Conservation (phyloP, 2,888 invertebrate genomes). For the Drosophila macrospina region DNA sequence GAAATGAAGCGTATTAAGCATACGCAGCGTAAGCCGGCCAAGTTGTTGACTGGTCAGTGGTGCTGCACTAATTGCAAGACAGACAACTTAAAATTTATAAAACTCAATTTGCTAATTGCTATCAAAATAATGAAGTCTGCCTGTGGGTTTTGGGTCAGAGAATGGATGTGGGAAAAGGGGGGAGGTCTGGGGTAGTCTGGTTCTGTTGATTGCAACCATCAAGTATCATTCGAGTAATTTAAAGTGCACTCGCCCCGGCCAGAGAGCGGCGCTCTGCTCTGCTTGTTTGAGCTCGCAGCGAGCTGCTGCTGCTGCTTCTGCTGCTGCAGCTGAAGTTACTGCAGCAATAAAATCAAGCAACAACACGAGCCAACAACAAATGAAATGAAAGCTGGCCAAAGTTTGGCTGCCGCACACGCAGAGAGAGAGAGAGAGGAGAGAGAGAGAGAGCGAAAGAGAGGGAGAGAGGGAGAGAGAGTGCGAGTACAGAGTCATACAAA, state of each 20-base stretch:
- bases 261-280: conserved; percentile 25
- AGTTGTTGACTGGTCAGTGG: conserved; percentile 41
- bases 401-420: conserved; percentile 53
- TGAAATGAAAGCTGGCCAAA: conserved; percentile 43
- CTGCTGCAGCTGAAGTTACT: conserved; percentile 39
- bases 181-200: conserved; percentile 12
- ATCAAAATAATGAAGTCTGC: conserved; percentile 79
- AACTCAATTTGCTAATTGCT: conserved; percentile 82
- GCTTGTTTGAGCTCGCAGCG: conserved; percentile 40
- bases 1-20: conserved; percentile 46
- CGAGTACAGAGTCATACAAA: conserved; percentile 67
- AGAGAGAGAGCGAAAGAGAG: too few relatives aligned
- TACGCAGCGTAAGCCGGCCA: conserved; percentile 53
- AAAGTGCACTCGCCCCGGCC: conserved; percentile 63
- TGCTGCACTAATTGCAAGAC: conserved; percentile 71
- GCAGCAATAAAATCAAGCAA: conserved; percentile 67
- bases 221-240: conserved; percentile 81
- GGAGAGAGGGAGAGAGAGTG: too few relatives aligned
- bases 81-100: conserved; percentile 64
- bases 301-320: conserved; percentile 23
- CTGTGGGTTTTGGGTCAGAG: conserved; percentile 13
- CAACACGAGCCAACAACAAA: conserved; percentile 21
- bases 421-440: too few relatives aligned
- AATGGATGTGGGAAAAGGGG: too few relatives aligned
- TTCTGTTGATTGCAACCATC: conserved; percentile 76